Evolutionary conservation across 2,113 vertebrate species (phyloP).

Genomic region (Lepus timidus): DNA sequence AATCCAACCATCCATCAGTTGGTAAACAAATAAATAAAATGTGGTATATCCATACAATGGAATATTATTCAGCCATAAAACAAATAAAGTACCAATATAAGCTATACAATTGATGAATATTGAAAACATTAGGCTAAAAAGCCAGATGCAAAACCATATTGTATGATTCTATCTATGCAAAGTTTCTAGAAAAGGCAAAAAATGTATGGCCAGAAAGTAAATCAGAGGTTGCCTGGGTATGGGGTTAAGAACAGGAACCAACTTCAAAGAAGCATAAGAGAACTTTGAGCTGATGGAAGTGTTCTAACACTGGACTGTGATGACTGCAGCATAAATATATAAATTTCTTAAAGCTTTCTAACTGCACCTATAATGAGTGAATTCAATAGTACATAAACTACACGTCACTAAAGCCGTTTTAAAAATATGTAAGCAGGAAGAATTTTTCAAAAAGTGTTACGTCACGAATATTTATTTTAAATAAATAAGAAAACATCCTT

Average conservation of each 20-base stretch:
- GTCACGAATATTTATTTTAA: constrained; percentile 7
- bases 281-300: neutral
- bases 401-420: neutral
- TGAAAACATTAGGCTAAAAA: constrained; percentile 55
- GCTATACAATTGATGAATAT: constrained; percentile 21
- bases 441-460: constrained; percentile 40
- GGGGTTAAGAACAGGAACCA: neutral
- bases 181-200: constrained; percentile 56
- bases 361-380: neutral
- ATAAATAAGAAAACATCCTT: constrained; percentile 22
- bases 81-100: constrained; percentile 2
- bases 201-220: constrained; percentile 33
- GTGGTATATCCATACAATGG: neutral
- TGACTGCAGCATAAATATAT: neutral
- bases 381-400: neutral
- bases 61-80: constrained; percentile 51
- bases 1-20: constrained; percentile 45
- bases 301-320: neutral
- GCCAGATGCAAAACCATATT: constrained; percentile 23
- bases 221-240: neutral
- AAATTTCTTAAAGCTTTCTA: constrained; percentile 13
- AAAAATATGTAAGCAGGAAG: neutral
- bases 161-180: neutral
- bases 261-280: constrained; percentile 15
- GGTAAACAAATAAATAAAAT: constrained; percentile 55